Base-by-base conservation (phyloP, 2,797 vertebrate genomes). In the Delichon dasypus region DNA sequence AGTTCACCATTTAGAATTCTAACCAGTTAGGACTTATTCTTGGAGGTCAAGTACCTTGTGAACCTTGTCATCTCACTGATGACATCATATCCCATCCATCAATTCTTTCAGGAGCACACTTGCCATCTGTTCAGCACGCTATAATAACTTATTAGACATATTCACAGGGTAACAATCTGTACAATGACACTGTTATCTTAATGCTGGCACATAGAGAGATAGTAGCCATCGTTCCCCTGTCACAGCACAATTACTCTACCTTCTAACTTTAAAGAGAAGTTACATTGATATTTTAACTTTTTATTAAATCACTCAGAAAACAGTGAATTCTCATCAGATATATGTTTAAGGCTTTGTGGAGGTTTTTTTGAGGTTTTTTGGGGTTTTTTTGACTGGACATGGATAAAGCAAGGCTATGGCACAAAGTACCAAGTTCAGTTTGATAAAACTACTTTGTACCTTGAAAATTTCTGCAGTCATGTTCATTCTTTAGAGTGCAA, bases 61-160 rank as follows among this genome's bases (percentile, higher is more conserved):
- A 97, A 98, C 97, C 97, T 98, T 98, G 98, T 99, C 98, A 99
- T 98, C 98, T 98, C 97, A 96, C 95, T 98, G 98, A 99, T 99
- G 99, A 99, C 99, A 99, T 99, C 99, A 99, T 98, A 98, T 98
- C 98, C 98, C 98, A 99, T 99, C 98, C 98, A 99, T 99, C 98
- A 99, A 95, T 96, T 97, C 97, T 98, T 97, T 97, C 98, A 98
- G 98, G 97, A 98, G 97, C 98, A 96, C 98, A 98, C 97, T 98
- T 98, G 98, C 99, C 99, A 99, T 99, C 99, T 99, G 99, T 98
- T 98, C 98, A 96, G 97, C 97, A 98, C 38, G 68, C 96, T 98
- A 97, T 97, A 97, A 98, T 98, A 98, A 98, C 97, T 98, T 98
- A 97, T 97, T 97, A 98, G 97, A 98, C 97, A 98, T 97, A 98